Evolutionary conservation across 2,888 invertebrate genomes (phyloP).

Genomic region (Sepiola atlantica): DNA sequence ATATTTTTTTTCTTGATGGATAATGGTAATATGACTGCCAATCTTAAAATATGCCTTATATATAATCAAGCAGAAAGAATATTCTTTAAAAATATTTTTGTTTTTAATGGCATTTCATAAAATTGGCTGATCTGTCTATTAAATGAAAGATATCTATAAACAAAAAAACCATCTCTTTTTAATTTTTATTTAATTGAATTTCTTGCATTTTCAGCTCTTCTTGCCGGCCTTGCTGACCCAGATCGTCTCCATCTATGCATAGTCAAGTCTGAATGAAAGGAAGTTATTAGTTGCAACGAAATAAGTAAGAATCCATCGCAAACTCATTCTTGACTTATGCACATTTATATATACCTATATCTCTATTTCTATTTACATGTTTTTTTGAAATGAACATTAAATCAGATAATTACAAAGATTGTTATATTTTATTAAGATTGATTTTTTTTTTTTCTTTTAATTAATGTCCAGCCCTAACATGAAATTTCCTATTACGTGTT

Average conservation of each 20-base stretch:
- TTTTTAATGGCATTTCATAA: no score
- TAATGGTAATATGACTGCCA: neutral
- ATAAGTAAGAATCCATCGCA: neutral
- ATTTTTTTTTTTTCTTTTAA: no score
- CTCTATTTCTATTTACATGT: neutral
- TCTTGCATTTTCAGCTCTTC: neutral
- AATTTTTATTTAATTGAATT: neutral
- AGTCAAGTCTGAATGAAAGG: neutral
- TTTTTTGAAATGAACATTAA: no score
- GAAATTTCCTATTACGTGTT: no score
- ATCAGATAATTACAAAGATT: no score
- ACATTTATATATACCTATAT: neutral
- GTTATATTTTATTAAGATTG: no score
- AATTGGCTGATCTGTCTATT: neutral
- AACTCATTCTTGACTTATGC: neutral
- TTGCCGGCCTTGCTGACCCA: neutral
- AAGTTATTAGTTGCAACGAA: constrained; percentile 13
- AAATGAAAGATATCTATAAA: neutral
- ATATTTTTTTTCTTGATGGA: neutral
- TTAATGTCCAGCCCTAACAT: no score
- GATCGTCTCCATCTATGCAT: constrained; percentile 10
- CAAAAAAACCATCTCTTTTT: neutral
- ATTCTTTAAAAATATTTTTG: no score
- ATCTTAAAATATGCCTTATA: neutral
- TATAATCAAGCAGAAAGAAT: neutral